Conservation (phyloP, 2,113 vertebrate species). For the Tragelaphus buxtoni region DNA sequence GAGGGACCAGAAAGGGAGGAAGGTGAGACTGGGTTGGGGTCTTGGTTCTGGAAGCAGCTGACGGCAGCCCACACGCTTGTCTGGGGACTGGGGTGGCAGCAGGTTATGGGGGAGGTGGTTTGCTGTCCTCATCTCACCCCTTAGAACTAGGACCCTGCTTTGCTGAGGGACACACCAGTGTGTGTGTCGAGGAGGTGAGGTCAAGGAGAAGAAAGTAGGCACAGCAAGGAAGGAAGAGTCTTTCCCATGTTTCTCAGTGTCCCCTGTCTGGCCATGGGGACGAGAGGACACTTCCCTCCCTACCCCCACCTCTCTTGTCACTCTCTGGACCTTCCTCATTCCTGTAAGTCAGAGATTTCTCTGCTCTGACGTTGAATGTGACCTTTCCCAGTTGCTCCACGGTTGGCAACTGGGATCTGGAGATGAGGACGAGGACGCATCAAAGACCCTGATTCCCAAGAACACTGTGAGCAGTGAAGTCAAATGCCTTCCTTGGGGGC, state of each 20-base stretch:
- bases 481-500: background rate
- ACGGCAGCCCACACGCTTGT: background rate
- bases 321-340: background rate
- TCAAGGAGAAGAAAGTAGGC: background rate
- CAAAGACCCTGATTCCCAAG: background rate
- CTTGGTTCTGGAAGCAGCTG: background rate
- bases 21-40: background rate
- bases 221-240: background rate
- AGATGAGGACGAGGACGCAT: background rate
- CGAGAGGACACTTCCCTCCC: background rate
- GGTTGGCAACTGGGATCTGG: background rate
- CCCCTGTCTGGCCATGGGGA: background rate
- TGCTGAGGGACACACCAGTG: background rate
- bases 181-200: background rate
- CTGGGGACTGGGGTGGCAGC: fast-evolving
- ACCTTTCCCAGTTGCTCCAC: background rate
- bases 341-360: background rate
- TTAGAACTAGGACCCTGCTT: background rate
- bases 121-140: background rate
- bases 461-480: no score
- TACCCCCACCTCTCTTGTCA: background rate
- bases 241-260: background rate
- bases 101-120: no score
- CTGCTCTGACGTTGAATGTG: no score
- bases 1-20: constrained; percentile 7